Percentiles rank a stretch among this genome's conserved stretches.
phyloP scores from a whole-genome alignment of 2,888 invertebrate species.

The Tipula helvola region DNA sequence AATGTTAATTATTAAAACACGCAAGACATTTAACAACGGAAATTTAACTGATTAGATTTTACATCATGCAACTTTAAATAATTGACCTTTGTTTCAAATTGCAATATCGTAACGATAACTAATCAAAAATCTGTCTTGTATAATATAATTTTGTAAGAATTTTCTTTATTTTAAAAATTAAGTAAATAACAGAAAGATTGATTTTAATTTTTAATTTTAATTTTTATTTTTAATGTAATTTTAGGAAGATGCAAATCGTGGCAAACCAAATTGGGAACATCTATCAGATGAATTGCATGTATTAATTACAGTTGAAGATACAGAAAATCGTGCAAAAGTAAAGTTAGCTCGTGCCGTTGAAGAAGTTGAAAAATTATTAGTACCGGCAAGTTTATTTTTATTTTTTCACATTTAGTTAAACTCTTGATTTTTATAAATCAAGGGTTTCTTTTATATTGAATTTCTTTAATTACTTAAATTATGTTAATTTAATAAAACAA shows the following conservation, averaged over 20 bases:
- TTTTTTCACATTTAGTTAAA: background rate
- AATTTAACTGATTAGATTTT: background rate
- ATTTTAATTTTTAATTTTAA: conserved; percentile 15
- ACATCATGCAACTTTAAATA: too few relatives aligned
- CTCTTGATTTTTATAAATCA: background rate
- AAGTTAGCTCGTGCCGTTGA: conserved; percentile 94
- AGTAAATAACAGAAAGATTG: background rate
- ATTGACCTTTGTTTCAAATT: too few relatives aligned
- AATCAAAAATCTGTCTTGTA: too few relatives aligned
- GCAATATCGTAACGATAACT: too few relatives aligned
- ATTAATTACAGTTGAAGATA: conserved; percentile 96
- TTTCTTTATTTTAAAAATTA: background rate
- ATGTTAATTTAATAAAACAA: conserved; percentile 10
- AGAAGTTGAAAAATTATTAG: conserved; percentile 93
- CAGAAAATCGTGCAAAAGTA: conserved; percentile 89
- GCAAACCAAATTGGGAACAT: conserved; percentile 99
- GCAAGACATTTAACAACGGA: background rate
- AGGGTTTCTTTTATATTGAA: background rate
- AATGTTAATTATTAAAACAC: background rate
- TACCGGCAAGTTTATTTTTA: conserved; percentile 64
- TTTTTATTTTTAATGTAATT: conserved; percentile 19
- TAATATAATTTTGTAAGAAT: background rate
- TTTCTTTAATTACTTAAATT: conserved; percentile 13
- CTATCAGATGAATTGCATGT: conserved; percentile 98
- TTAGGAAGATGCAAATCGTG: conserved; percentile 97